phyloP scores from a whole-genome alignment of 2,797 vertebrate genomes.

The Hozukius guyotensis region DNA sequence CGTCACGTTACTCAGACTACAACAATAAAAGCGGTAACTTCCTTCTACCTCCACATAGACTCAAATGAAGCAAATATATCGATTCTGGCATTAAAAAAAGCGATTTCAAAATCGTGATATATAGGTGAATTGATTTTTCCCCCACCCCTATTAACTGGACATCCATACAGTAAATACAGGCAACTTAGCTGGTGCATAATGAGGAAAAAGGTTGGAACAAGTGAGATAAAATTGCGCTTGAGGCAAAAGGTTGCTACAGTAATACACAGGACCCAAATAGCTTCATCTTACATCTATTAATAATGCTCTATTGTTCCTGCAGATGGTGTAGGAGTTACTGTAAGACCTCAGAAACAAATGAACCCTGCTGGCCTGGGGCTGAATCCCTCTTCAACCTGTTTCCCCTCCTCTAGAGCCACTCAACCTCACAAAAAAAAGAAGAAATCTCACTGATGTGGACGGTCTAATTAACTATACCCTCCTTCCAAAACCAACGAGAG shows the following conservation, averaged over 20 bases:
- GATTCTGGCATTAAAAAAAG: too few species aligned
- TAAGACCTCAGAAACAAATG: slow-evolving; percentile 37
- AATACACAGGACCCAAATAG: slow-evolving; percentile 40
- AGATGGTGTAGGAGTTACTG: slow-evolving; percentile 58
- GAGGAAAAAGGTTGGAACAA: slow-evolving; percentile 20
- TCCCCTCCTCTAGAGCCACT: slow-evolving; percentile 1
- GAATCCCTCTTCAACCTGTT: slow-evolving; percentile 31
- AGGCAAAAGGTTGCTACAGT: slow-evolving; percentile 33
- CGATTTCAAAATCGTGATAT: too few species aligned
- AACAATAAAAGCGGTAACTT: too few species aligned
- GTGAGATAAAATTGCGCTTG: slow-evolving; percentile 21
- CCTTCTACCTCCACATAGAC: too few species aligned
- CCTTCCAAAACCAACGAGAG: slow-evolving; percentile 19
- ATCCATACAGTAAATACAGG: slow-evolving; percentile 7
- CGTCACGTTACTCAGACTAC: too few species aligned
- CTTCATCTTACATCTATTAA: slow-evolving; percentile 62
- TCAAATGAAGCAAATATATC: too few species aligned
- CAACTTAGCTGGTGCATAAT: slow-evolving; percentile 24
- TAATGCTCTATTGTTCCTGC: slow-evolving; percentile 61
- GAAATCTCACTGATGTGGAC: background rate
- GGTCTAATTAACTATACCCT: slow-evolving; percentile 15
- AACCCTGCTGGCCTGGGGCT: slow-evolving; percentile 40
- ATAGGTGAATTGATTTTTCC: too few species aligned
- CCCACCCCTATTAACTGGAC: slow-evolving; percentile 1
- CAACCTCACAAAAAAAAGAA: background rate